Conservation (phyloP, 2,113 vertebrate genomes). For the Ardeotis arabs region DNA sequence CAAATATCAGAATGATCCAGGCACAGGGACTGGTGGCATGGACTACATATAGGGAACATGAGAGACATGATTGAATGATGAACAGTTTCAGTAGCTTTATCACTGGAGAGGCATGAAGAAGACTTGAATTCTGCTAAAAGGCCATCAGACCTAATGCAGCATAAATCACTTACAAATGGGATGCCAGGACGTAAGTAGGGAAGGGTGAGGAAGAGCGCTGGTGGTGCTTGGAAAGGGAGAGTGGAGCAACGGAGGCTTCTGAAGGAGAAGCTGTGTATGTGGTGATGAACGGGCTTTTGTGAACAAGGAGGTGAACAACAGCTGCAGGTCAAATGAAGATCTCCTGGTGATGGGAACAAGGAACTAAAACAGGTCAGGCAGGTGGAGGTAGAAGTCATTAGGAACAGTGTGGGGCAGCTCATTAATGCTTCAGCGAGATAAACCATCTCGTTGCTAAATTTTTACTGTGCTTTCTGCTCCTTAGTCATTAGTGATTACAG, state of each 20-base stretch:
- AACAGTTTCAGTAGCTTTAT: neutral
- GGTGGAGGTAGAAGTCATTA: neutral
- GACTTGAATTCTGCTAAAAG: neutral
- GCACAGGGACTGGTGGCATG: neutral
- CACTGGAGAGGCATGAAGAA: neutral
- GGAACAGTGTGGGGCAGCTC: neutral
- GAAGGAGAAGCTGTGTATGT: neutral
- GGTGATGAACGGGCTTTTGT: neutral
- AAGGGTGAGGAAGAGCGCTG: neutral
- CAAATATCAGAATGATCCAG: neutral
- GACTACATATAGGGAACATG: fast-evolving
- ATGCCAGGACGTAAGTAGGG: neutral
- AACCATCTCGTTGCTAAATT: neutral
- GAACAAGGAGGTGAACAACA: neutral
- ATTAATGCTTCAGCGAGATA: neutral
- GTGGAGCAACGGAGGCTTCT: neutral
- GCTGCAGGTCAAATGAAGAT: neutral
- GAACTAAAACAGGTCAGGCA: neutral
- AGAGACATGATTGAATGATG: neutral
- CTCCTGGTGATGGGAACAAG: neutral
- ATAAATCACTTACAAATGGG: neutral
- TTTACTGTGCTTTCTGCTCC: neutral
- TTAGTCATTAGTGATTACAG: neutral
- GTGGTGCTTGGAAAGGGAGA: neutral
- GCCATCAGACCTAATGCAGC: neutral